Evolutionary conservation across 2,888 invertebrate species (phyloP).

Genomic region (Macrosiphum euphorbiae): DNA sequence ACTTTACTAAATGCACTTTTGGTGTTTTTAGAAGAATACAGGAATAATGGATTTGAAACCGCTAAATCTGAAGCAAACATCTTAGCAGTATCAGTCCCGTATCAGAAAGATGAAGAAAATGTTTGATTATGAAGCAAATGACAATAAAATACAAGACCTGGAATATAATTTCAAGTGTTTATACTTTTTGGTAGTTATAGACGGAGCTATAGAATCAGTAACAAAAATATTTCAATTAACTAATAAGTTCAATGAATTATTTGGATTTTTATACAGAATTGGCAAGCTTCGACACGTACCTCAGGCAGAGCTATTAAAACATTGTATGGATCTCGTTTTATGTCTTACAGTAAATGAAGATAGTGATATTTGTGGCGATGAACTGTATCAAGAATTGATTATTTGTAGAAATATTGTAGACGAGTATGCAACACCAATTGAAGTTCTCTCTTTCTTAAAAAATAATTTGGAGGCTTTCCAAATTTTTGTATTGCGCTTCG

Average conservation of each 20-base stretch:
- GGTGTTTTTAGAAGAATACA: conserved; percentile 34
- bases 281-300: background rate
- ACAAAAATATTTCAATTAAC: background rate
- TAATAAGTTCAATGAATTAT: background rate
- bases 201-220: conserved; percentile 1
- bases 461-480: background rate
- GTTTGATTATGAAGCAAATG: conserved; percentile 51
- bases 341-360: conserved; percentile 4
- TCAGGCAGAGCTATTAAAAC: background rate
- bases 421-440: conserved; percentile 6
- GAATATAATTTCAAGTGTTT: background rate
- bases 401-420: conserved; percentile 15
- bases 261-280: conserved; percentile 5
- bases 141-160: background rate
- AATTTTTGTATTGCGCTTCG: background rate
- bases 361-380: background rate
- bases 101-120: conserved; percentile 39
- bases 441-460: background rate
- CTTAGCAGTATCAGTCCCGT: background rate
- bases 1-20: conserved; percentile 43
- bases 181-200: background rate
- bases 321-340: background rate
- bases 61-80: conserved; percentile 29
- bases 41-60: conserved; percentile 49
- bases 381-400: background rate